phyloP scores from a whole-genome alignment of 2,113 vertebrate species.

The Phodopus roborovskii region DNA sequence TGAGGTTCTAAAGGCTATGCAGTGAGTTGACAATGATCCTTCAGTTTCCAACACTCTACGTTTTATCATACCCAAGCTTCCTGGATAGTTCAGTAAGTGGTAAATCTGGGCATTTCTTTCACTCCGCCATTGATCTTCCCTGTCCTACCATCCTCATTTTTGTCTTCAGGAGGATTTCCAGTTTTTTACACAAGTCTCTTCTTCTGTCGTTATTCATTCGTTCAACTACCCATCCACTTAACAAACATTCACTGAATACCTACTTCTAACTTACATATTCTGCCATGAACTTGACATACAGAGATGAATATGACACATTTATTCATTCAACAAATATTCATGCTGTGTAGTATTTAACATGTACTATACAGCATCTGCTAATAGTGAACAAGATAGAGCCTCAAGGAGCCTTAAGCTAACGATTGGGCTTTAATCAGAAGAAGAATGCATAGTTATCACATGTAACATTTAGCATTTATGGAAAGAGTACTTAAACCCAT shows the following conservation, averaged over 20 bases:
- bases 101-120: background rate
- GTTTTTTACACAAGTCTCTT: background rate
- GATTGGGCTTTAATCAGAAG: background rate
- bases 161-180: background rate
- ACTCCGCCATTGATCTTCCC: background rate
- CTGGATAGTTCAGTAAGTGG: background rate
- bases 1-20: background rate
- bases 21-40: background rate
- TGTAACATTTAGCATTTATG: background rate
- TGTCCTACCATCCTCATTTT: background rate
- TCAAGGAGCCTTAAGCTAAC: constrained; percentile 25
- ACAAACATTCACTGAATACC: background rate
- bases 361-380: background rate
- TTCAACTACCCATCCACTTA: background rate
- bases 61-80: background rate
- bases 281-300: background rate
- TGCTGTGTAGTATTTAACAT: background rate
- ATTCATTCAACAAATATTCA: constrained; percentile 23
- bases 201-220: background rate
- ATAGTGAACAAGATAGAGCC: constrained; percentile 7
- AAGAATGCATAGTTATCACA: background rate
- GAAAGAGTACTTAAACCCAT: constrained; percentile 4
- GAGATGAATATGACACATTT: background rate
- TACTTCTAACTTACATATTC: background rate
- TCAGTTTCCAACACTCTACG: background rate